A percentile compares a stretch with the other conserved stretches of the same genome.
These are phyloP conservation scores for Zonitis immaculata DNA, from an alignment of 2,888 invertebrate species.

Conservation along the genomic window DNA sequence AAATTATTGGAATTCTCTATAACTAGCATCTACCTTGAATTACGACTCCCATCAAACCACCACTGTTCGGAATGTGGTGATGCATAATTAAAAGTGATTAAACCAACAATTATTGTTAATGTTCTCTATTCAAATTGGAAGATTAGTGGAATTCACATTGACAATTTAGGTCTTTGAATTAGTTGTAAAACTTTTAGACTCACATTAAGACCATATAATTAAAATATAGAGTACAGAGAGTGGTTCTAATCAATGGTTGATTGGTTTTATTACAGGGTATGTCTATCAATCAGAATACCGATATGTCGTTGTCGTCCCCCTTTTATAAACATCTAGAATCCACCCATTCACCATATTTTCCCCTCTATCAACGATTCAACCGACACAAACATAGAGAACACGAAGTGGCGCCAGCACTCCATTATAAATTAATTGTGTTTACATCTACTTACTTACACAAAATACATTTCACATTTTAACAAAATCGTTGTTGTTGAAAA, in stretches of 20 bases:
- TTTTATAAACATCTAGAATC: background rate
- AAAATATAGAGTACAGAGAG: slow-evolving; percentile 30
- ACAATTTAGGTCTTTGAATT: slow-evolving; percentile 19
- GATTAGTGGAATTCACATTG: slow-evolving; percentile 21
- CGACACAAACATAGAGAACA: slow-evolving; percentile 30
- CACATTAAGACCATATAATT: slow-evolving; percentile 30
- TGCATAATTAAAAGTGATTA: slow-evolving; percentile 20
- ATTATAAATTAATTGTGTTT: slow-evolving; percentile 40
- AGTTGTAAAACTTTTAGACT: slow-evolving; percentile 20
- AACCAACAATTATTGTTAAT: slow-evolving; percentile 20
- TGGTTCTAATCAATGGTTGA: slow-evolving; percentile 23
- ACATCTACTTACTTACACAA: slow-evolving; percentile 35
- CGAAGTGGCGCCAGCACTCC: slow-evolving; percentile 25
- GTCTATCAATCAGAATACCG: slow-evolving; percentile 37
- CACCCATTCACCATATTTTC: background rate
- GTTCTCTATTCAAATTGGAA: background rate
- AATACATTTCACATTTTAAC: slow-evolving; percentile 30
- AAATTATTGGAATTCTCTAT: slow-evolving; percentile 6
- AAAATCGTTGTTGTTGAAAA: slow-evolving; percentile 16
- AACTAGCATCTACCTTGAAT: background rate
- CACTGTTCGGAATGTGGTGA: slow-evolving; percentile 6
- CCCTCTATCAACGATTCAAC: slow-evolving; percentile 8
- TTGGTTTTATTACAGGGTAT: slow-evolving; percentile 36
- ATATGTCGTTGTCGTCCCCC: slow-evolving; percentile 18
- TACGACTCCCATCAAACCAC: background rate